Base-by-base conservation (phyloP, 53 echinoderm and acorn worm species). In the Holothuria leucospilota region DNA sequence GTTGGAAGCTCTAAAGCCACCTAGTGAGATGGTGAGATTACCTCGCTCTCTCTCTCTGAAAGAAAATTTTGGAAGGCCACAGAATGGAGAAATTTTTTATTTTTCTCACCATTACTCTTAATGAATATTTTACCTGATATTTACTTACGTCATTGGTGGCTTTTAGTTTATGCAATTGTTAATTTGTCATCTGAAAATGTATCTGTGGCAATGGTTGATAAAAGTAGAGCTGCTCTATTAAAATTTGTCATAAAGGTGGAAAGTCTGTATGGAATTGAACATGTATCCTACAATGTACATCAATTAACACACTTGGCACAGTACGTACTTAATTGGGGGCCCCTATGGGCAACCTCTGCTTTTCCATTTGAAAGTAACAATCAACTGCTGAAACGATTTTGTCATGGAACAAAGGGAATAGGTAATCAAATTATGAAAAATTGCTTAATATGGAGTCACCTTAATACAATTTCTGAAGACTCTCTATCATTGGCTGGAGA, bases 341-440 rank as follows among this genome's bases (percentile, higher is more conserved):
- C 92, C 34, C 60, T 92, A 13, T 89, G 88, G 92, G 85, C 88
- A 20, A 59, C 82, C 12, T 92, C 92, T 71, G 85, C 88, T 29
- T 92, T 92, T 81, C 39, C 85, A 15, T 89, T 92, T 86, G 89
- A 92, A 86, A 51, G 72, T 9, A 80, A 73, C 46, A 92, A 89
- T 80, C 81, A 89, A 20, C 23, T 20, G 6, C 52, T 92, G 29
- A 63, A 30, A 42, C 78, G 81, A 16, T 77, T 89, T 26, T 81
- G 79, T 40, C 7, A 80, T 42, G 92, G 92, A 29, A 89, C 92
- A 39, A 78, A 86, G 13, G 77, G n/a, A n/a, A n/a, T n/a, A n/a
- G n/a, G n/a, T n/a, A n/a, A n/a, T n/a, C n/a, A n/a, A n/a, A n/a
- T n/a, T 29, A 72, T 72, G 72, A 42, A 30, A 30, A 72, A 72